Percentiles rank a stretch among this genome's conserved stretches.
Evolutionary conservation across 1,140 invertebrate genomes (phyloP).

Genomic region (Rhynchophorus ferrugineus): DNA sequence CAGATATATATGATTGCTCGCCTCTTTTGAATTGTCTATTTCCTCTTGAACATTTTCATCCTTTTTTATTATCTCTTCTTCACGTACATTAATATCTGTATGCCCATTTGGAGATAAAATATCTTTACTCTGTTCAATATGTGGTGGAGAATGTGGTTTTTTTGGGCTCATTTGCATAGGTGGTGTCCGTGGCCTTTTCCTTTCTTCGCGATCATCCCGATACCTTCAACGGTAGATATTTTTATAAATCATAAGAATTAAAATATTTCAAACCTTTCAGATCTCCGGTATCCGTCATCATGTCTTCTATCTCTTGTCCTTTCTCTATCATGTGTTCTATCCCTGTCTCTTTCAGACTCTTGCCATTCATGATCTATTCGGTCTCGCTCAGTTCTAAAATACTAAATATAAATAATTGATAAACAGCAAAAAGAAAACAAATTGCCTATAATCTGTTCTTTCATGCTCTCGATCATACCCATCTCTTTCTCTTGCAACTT

Average conservation of each 20-base stretch:
- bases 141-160: slow-evolving; percentile 38
- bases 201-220: slow-evolving; percentile 41
- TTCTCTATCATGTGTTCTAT: slow-evolving; percentile 16
- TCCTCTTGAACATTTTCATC: slow-evolving; percentile 11
- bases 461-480: slow-evolving; percentile 22
- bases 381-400: slow-evolving; percentile 17
- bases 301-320: slow-evolving; percentile 19
- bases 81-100: slow-evolving; percentile 12
- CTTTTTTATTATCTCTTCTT: slow-evolving; percentile 18
- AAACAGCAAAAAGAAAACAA: no score
- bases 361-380: slow-evolving; percentile 26
- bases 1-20: no score
- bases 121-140: slow-evolving; percentile 38
- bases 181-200: slow-evolving; percentile 50
- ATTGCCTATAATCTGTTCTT: slow-evolving; percentile 4
- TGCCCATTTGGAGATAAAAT: slow-evolving; percentile 33
- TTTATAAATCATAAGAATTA: neutral
- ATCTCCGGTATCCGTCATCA: slow-evolving; percentile 44
- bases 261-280: slow-evolving; percentile 33
- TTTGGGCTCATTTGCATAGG: slow-evolving; percentile 45
- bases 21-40: slow-evolving; percentile 18
- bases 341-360: slow-evolving; percentile 19
- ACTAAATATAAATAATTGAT: neutral
- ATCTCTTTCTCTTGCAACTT: slow-evolving; percentile 43
- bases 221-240: slow-evolving; percentile 10